phyloP scores from a whole-genome alignment of 2,113 vertebrate genomes.

The Ursus arctos region DNA sequence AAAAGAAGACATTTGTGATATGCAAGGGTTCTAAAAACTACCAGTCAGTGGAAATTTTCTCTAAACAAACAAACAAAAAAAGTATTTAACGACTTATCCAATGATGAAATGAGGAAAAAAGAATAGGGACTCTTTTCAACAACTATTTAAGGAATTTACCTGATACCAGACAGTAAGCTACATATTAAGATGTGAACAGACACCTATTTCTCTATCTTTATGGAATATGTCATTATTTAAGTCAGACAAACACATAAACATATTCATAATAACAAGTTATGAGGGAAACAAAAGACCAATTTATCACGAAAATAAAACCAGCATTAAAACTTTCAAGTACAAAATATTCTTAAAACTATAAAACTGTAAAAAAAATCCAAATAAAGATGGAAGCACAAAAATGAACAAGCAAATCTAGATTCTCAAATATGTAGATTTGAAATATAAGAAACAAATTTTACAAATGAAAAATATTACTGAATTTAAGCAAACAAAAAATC shows the following conservation, averaged over 20 bases:
- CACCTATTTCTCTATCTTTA: neutral
- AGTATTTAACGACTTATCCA: neutral
- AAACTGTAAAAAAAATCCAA: neutral
- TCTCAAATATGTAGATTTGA: neutral
- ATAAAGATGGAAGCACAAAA: neutral
- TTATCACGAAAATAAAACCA: neutral
- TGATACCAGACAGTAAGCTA: neutral
- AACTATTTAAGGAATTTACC: neutral
- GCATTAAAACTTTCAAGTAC: neutral
- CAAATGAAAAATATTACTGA: neutral
- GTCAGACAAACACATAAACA: neutral
- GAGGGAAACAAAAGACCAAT: neutral
- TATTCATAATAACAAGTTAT: neutral
- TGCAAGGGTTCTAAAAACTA: neutral
- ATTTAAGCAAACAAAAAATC: neutral
- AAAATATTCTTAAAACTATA: neutral
- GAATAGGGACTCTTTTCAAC: neutral
- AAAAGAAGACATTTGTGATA: neutral
- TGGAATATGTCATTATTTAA: neutral
- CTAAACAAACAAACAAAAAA: neutral
- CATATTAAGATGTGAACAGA: neutral
- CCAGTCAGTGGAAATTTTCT: neutral
- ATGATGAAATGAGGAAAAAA: neutral
- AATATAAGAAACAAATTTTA: neutral
- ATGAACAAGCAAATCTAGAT: neutral